Evolutionary conservation across 1,140 invertebrate species (phyloP), one percentile per base, ranked within the genome.

Genomic region (Elymnias hypermnestra): DNA sequence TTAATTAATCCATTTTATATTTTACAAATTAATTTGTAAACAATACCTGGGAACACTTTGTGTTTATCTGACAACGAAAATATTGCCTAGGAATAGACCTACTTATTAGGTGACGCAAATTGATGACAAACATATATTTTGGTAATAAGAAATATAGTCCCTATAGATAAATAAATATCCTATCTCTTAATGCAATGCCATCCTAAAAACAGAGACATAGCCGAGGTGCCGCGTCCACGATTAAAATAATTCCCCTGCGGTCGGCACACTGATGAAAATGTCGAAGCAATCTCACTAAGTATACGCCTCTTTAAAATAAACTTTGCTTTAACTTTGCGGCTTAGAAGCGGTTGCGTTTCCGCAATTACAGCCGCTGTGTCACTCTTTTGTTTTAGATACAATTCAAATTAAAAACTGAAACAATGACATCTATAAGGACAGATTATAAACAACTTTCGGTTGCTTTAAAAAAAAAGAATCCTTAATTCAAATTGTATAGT

Each of bases 221-320:
- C 41, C 45, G 46, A 71, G 63, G 65, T 68, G 68, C 53, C 59
- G 61, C 48, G 56, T 49, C 54, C 45, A 57, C 62, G 63, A 77
- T 77, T 81, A 81, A 77, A 77, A 77, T 81, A 77, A 81, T 81
- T 57, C 48, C 29, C 55, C 58, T 81, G 72, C 69, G 72, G 76
- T 75, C 52, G 51, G 53, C 33, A 42, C 61, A 51, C 46, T 75
- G 73, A 81, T 81, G 72, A 75, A 77, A 75, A 68, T 67, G 70
- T 68, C 67, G 63, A 74, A 46, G 66, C 58, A 79, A 79, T 79
- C 71, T 70, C 52, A 9, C 57, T 69, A 72, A 74, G 69, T 72
- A 69, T 73, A 74, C 63, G 67, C 57, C 71, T 69, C 59, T 70
- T 76, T 78, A 74, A 74, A 79, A 79, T 76, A 76, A 76, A 79